Evolutionary conservation across 92 coral and sea anemone genomes (phyloP).

Genomic region (Pocillopora meandrina): DNA sequence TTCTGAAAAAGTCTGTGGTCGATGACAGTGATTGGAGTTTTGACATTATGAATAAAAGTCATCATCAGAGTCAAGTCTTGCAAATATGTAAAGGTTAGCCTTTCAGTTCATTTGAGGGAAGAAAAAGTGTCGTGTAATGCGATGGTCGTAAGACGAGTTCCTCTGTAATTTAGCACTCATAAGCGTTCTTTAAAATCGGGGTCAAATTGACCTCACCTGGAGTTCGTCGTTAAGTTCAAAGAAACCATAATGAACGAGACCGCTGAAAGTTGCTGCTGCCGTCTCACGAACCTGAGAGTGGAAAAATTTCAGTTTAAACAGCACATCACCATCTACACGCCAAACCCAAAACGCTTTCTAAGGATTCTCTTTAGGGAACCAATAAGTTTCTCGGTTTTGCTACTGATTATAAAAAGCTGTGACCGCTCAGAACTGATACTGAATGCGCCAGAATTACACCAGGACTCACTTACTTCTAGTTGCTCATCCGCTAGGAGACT

Average conservation of each 20-base stretch:
- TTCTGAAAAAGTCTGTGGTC: no score
- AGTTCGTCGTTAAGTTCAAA: slow-evolving; percentile 78
- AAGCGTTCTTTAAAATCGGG: background rate
- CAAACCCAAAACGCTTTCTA: background rate
- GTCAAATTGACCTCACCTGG: slow-evolving; percentile 53
- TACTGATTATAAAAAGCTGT: no score
- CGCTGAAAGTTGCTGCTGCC: slow-evolving; percentile 96
- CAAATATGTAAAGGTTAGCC: no score
- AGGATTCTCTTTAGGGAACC: background rate
- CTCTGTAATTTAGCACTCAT: no score
- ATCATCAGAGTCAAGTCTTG: no score
- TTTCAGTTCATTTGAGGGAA: no score
- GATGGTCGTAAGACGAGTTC: no score
- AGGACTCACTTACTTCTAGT: slow-evolving; percentile 66
- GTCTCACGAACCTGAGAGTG: slow-evolving; percentile 87
- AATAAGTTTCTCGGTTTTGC: background rate
- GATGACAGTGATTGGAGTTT: no score
- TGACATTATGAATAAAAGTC: no score
- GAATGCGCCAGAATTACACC: background rate
- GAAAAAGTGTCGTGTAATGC: no score
- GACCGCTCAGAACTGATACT: background rate
- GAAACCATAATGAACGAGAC: slow-evolving; percentile 89
- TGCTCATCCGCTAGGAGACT: slow-evolving; percentile 84
- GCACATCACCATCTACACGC: no score
- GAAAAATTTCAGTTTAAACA: background rate